phyloP scores from a whole-genome alignment of 30 jellyfish, hydroid and myxozoan genomes.

The Aurelia sp. region DNA sequence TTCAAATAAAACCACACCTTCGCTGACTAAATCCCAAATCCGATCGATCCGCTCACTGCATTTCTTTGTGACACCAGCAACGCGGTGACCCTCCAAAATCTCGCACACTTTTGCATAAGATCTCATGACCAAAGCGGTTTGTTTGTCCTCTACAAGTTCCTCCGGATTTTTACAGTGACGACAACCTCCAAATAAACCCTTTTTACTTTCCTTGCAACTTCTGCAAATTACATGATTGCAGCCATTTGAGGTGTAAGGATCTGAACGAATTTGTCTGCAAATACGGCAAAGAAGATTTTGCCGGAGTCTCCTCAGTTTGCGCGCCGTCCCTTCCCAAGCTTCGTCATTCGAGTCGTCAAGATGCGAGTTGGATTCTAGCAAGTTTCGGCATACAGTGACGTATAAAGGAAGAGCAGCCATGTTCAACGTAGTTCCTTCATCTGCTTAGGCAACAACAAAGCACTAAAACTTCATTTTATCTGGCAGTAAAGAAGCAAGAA shows the following conservation, averaged over 20 bases:
- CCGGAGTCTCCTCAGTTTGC: conserved; percentile 69
- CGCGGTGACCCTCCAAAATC: conserved; percentile 51
- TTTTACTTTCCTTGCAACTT: conserved; percentile 56
- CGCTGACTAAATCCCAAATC: conserved; percentile 56
- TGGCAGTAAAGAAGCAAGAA: too few species aligned
- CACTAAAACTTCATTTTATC: too few species aligned
- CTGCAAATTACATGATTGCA: conserved; percentile 81
- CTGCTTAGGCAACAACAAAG: too few species aligned
- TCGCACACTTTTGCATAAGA: conserved; percentile 85
- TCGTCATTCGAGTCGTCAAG: conserved; percentile 26
- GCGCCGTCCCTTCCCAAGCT: conserved; percentile 58
- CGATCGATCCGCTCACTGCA: conserved; percentile 40
- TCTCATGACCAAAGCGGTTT: conserved; percentile 51
- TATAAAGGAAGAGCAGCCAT: conserved; percentile 57
- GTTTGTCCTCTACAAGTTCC: conserved; percentile 46
- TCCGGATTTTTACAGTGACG: conserved; percentile 69
- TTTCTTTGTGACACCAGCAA: conserved; percentile 22
- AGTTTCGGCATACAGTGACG: conserved; percentile 39
- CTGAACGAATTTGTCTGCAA: conserved; percentile 67
- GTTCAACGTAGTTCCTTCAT: too few species aligned
- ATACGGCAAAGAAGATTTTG: conserved; percentile 74
- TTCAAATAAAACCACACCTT: conserved; percentile 41
- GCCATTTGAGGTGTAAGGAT: conserved; percentile 66
- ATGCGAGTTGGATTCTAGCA: conserved; percentile 34
- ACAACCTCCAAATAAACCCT: conserved; percentile 55